These are phyloP conservation scores for Drosophila borborema DNA, from an alignment of 2,888 invertebrate species.

Conservation along the genomic window DNA sequence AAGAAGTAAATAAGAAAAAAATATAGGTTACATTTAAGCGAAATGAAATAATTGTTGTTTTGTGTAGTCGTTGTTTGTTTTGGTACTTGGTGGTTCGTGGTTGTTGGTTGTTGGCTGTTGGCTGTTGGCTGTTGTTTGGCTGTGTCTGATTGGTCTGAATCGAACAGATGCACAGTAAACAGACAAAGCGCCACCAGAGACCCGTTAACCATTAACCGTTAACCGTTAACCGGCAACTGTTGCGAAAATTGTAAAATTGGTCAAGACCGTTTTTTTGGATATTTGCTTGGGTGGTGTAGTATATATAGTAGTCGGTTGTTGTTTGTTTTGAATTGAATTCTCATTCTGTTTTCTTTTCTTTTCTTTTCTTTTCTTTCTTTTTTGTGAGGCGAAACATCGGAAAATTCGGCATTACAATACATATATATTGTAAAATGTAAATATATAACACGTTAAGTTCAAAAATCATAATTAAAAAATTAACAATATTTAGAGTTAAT, in stretches of 20 bases:
- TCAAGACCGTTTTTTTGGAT: conserved; percentile 58
- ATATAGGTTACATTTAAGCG: conserved; percentile 71
- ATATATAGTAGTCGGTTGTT: conserved; percentile 17
- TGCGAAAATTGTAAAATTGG: conserved; percentile 42
- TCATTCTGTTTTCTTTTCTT: conserved; percentile 22
- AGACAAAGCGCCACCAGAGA: conserved; percentile 37
- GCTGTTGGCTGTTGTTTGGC: conserved; percentile 28
- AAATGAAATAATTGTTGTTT: conserved; percentile 55
- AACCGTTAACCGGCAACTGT: conserved; percentile 21
- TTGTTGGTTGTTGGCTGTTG: conserved; percentile 25
- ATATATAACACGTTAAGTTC: conserved; percentile 58
- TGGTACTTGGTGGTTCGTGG: neutral
- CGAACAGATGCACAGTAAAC: conserved; percentile 33
- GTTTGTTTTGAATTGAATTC: conserved; percentile 39
- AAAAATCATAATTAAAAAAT: conserved; percentile 76
- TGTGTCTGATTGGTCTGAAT: conserved; percentile 12
- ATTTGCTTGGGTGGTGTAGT: conserved; percentile 44
- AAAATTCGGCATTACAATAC: conserved; percentile 85
- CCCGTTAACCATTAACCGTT: neutral
- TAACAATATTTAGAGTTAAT: conserved; percentile 68
- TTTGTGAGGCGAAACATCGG: conserved; percentile 86
- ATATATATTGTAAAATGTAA: conserved; percentile 54
- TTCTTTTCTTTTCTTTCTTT: conserved; percentile 3
- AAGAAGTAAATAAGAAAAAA: conserved; percentile 57
- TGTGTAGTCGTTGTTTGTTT: conserved; percentile 26